phyloP scores from a whole-genome alignment of 2,797 vertebrate genomes.

The Typhlichthys eigenmanni region DNA sequence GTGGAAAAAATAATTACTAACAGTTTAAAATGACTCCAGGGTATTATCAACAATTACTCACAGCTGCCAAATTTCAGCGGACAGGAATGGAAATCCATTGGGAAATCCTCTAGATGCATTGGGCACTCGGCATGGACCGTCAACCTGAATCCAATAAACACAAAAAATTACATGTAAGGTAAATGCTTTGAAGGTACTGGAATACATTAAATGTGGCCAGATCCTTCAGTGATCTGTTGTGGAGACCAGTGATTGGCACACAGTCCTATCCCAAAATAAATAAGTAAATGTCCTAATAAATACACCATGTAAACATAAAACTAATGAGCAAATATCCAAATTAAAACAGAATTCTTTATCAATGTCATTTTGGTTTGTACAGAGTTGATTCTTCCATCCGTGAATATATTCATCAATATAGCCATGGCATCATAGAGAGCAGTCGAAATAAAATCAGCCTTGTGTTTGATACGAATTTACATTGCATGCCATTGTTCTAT shows the following conservation, averaged over 20 bases:
- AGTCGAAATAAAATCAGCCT: slow-evolving; percentile 19
- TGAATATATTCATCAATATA: slow-evolving; percentile 21
- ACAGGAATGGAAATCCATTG: slow-evolving; percentile 99
- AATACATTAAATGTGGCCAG: too few relatives aligned
- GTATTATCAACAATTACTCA: slow-evolving; percentile 81
- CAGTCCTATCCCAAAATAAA: too few relatives aligned
- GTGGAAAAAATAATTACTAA: slow-evolving; percentile 23
- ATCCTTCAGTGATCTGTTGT: too few relatives aligned
- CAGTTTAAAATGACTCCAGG: slow-evolving; percentile 46
- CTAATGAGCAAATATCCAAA: too few relatives aligned
- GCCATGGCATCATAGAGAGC: slow-evolving; percentile 28
- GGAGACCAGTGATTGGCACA: too few relatives aligned
- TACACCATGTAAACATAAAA: too few relatives aligned
- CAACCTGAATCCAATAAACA: slow-evolving; percentile 83
- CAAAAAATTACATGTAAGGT: slow-evolving; percentile 28
- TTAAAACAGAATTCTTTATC: too few relatives aligned
- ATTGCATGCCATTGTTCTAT: neutral
- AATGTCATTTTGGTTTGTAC: too few relatives aligned
- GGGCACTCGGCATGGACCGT: slow-evolving; percentile 99
- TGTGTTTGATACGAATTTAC: slow-evolving; percentile 24
- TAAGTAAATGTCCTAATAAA: too few relatives aligned
- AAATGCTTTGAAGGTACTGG: too few relatives aligned
- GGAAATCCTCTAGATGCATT: slow-evolving; percentile 99
- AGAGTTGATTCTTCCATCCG: too few relatives aligned
- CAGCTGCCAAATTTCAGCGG: slow-evolving; percentile 99